These are phyloP conservation scores for Pomacea canaliculata DNA, from an alignment of 2,888 invertebrate genomes.

Conservation along the genomic window DNA sequence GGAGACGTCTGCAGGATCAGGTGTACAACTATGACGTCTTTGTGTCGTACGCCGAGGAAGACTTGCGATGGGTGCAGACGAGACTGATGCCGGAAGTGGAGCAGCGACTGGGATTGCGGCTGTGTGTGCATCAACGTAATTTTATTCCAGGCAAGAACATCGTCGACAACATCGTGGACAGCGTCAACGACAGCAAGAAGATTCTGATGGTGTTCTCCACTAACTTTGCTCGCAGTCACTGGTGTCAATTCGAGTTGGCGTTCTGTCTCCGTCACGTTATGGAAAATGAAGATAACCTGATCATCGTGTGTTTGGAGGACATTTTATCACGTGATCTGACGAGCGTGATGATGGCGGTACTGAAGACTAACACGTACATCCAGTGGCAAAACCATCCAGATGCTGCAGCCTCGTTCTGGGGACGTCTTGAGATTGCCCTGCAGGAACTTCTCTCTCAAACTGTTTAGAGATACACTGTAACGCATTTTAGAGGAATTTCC, in stretches of 20 bases:
- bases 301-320: background rate
- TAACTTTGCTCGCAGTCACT: background rate
- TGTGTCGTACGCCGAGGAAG: slow-evolving; percentile 79
- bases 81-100: slow-evolving; percentile 78
- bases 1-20: background rate
- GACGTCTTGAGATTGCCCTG: background rate
- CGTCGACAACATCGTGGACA: slow-evolving; percentile 10
- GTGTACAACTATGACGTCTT: slow-evolving; percentile 77
- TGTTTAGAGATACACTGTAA: too few relatives aligned
- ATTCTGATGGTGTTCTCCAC: slow-evolving; percentile 4
- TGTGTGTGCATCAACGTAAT: background rate
- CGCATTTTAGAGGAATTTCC: too few relatives aligned
- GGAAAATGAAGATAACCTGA: background rate
- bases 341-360: background rate
- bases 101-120: slow-evolving; percentile 33
- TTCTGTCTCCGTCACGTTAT: background rate
- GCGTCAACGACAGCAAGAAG: background rate
- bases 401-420: background rate
- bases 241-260: slow-evolving; percentile 3
- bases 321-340: slow-evolving; percentile 1
- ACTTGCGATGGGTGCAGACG: slow-evolving; percentile 77
- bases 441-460: background rate
- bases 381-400: background rate
- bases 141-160: background rate
- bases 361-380: slow-evolving; percentile 3